phyloP scores from a whole-genome alignment of 2,888 invertebrate species.

The Mycogona germanica region DNA sequence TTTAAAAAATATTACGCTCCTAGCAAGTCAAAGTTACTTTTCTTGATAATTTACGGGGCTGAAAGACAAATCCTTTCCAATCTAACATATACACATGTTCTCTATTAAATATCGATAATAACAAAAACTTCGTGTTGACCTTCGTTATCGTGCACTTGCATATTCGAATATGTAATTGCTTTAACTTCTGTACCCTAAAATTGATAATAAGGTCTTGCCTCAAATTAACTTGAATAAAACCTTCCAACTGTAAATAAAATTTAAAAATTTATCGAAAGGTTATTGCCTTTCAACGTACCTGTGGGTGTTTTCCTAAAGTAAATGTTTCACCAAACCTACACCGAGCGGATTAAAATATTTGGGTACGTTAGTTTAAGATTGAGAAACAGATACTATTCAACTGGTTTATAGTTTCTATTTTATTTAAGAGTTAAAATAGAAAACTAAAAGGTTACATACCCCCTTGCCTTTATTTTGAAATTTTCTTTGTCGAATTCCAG shows the following conservation, averaged over 20 bases:
- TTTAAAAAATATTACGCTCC: too few relatives aligned
- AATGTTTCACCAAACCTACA: conserved; percentile 82
- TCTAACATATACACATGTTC: too few relatives aligned
- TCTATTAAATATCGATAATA: conserved; percentile 94
- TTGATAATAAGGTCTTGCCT: conserved; percentile 10
- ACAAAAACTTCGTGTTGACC: conserved; percentile 77
- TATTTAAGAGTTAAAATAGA: conserved; percentile 6
- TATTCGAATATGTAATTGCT: conserved; percentile 98
- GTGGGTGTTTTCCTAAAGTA: conserved; percentile 82
- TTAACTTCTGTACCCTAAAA: conserved; percentile 88
- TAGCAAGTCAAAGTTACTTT: too few relatives aligned
- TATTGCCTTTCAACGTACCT: conserved; percentile 28
- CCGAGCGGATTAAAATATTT: conserved; percentile 15
- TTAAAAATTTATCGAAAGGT: too few relatives aligned
- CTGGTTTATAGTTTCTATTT: too few relatives aligned
- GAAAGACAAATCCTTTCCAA: too few relatives aligned
- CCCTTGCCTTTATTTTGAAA: conserved; percentile 58
- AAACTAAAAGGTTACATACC: conserved; percentile 28
- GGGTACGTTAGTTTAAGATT: too few relatives aligned
- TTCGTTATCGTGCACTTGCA: conserved; percentile 67
- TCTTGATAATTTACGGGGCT: too few relatives aligned
- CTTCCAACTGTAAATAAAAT: too few relatives aligned
- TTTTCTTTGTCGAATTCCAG: conserved; percentile 71
- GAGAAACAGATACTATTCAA: too few relatives aligned
- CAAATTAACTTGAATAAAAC: too few relatives aligned